These are phyloP conservation scores for Labroides dimidiatus DNA, from an alignment of 2,797 vertebrate species.

Conservation along the genomic window DNA sequence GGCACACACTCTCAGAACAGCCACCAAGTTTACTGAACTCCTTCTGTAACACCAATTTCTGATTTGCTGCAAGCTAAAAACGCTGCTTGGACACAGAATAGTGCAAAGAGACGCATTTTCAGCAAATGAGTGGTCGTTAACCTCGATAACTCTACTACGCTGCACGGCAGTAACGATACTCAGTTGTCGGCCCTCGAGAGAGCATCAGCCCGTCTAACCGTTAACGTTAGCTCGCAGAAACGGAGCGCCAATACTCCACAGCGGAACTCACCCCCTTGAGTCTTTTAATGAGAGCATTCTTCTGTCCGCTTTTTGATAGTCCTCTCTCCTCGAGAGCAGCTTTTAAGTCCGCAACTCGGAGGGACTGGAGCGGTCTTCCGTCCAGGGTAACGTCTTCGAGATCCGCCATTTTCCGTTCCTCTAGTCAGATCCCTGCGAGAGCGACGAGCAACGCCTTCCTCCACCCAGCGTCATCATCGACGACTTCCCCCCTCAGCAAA, in stretches of 20 bases:
- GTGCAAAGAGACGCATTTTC: neutral
- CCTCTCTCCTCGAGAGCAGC: conserved; percentile 92
- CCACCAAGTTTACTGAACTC: conserved; percentile 60
- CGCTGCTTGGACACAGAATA: neutral
- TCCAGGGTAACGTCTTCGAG: conserved; percentile 98
- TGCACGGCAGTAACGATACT: conserved; percentile 56
- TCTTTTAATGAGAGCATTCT: conserved; percentile 92
- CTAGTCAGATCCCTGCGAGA: conserved; percentile 78
- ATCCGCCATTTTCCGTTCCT: conserved; percentile 94
- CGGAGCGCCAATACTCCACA: conserved; percentile 1
- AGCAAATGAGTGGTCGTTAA: conserved; percentile 7
- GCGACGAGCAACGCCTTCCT: conserved; percentile 80
- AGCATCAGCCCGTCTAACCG: conserved; percentile 74
- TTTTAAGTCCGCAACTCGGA: conserved; percentile 94
- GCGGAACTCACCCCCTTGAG: conserved; percentile 91
- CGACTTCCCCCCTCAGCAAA: conserved; percentile 59
- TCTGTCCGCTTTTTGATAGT: conserved; percentile 93
- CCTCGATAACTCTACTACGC: conserved; percentile 52
- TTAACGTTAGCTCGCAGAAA: conserved; percentile 47
- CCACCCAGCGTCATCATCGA: conserved; percentile 70
- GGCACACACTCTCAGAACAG: conserved; percentile 55
- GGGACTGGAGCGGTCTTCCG: conserved; percentile 94
- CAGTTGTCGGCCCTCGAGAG: conserved; percentile 75
- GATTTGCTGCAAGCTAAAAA: neutral
- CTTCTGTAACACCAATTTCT: neutral